Evolutionary conservation across 2,797 vertebrate genomes (phyloP).

Genomic region (Threskiornis aethiopicus): DNA sequence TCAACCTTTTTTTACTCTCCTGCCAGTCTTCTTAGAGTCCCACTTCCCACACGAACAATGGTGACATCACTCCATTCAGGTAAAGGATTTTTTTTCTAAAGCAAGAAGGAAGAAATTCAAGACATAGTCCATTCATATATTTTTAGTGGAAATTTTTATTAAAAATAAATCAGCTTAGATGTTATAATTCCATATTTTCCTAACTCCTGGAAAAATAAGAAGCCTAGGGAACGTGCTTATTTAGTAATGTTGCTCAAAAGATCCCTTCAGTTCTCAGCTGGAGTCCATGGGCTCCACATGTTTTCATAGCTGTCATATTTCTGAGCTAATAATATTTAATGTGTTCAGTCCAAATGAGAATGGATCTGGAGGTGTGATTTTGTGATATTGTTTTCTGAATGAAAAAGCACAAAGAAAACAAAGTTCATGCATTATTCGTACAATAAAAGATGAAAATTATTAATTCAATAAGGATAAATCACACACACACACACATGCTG

Average conservation of each 20-base stretch:
- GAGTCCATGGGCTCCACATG: background rate
- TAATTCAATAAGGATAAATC: background rate
- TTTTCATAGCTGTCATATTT: slow-evolving; percentile 1
- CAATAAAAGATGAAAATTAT: background rate
- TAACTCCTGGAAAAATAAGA: background rate
- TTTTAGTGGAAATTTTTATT: background rate
- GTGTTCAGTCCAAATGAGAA: background rate
- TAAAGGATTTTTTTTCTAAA: background rate
- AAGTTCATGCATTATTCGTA: background rate
- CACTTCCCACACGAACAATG: background rate
- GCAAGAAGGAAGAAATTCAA: background rate
- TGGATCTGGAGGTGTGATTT: background rate
- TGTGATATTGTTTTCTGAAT: slow-evolving; percentile 1
- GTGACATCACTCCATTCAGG: background rate
- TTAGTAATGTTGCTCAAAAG: background rate
- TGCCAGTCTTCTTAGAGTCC: background rate
- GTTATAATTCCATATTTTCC: background rate
- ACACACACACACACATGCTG: background rate
- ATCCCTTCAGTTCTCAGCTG: background rate
- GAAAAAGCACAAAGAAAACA: background rate
- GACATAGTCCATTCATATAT: background rate
- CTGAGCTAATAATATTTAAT: background rate
- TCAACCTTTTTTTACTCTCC: background rate
- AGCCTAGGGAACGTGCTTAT: background rate
- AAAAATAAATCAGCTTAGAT: background rate